Evolutionary conservation across 2,113 vertebrate genomes (phyloP).

Genomic region (Oplegnathus fasciatus): DNA sequence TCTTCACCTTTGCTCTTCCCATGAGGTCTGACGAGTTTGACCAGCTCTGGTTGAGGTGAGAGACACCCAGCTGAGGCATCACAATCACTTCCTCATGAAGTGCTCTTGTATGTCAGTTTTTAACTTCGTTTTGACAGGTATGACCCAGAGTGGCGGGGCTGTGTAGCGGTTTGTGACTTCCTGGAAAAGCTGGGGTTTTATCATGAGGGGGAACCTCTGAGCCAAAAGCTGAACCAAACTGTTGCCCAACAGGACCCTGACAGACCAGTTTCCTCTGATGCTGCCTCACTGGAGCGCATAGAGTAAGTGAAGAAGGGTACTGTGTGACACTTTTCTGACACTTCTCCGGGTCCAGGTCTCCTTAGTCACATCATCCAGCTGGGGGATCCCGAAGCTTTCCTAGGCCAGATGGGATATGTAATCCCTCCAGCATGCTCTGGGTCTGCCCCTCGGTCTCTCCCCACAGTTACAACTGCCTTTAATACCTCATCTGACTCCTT

Average conservation of each 20-base stretch:
- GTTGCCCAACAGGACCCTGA: not conserved
- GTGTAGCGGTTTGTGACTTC: conserved; percentile 82
- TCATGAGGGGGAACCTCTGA: not conserved
- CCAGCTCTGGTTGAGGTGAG: conserved; percentile 85
- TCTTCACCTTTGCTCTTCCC: conserved; percentile 81
- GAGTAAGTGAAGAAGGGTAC: conserved; percentile 1
- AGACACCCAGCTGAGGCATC: not conserved
- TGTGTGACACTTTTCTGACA: too few species aligned
- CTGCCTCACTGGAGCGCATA: not conserved
- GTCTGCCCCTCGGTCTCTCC: not conserved
- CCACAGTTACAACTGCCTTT: not conserved
- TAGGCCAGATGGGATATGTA: not conserved
- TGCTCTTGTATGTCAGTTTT: not conserved
- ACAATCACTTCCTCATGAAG: not conserved
- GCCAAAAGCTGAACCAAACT: not conserved
- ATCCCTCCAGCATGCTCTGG: not conserved
- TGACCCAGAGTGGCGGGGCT: conserved; percentile 79
- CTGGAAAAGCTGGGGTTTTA: conserved; percentile 75
- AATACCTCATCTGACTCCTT: not conserved
- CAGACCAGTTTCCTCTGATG: not conserved
- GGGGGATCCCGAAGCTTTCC: not conserved
- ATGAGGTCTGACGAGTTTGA: conserved; percentile 83
- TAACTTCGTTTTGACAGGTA: conserved; percentile 73
- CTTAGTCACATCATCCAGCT: not conserved
- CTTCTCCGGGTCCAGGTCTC: not conserved